Evolutionary conservation across 30 jellyfish, hydroid and myxozoan species (phyloP).

Genomic region (Cassiopea andromeda): DNA sequence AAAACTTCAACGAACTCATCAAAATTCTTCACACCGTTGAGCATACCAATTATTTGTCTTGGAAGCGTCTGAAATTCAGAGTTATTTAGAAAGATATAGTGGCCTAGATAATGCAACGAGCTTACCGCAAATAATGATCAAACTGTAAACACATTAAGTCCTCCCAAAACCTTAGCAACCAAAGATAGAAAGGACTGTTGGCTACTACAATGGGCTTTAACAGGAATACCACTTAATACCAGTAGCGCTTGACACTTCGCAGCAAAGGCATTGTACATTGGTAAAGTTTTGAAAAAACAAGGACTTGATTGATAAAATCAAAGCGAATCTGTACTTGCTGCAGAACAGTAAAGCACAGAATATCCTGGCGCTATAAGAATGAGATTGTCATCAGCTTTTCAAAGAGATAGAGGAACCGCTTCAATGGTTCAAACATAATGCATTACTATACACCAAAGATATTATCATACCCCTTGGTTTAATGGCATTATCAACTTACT

Average conservation of each 20-base stretch:
- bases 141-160: background rate
- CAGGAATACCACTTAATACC: too few species aligned
- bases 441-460: background rate
- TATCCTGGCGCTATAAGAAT: background rate
- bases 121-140: background rate
- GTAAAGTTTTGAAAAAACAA: too few species aligned
- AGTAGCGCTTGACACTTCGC: too few species aligned
- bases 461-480: background rate
- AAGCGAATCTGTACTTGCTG: too few species aligned
- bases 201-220: too few species aligned
- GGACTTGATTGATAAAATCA: too few species aligned
- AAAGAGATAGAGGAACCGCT: background rate
- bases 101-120: background rate
- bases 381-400: background rate
- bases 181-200: too few species aligned
- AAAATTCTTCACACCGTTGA: conserved; percentile 29
- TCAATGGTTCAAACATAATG: background rate
- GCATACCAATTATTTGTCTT: conserved; percentile 49
- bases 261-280: too few species aligned
- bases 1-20: conserved; percentile 49
- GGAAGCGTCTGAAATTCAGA: conserved; percentile 52
- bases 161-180: too few species aligned
- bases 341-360: background rate
- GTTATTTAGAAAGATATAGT: background rate
- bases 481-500: background rate